Conservation (phyloP, 2,797 vertebrate genomes). For the Dendrocincla fuliginosa region DNA sequence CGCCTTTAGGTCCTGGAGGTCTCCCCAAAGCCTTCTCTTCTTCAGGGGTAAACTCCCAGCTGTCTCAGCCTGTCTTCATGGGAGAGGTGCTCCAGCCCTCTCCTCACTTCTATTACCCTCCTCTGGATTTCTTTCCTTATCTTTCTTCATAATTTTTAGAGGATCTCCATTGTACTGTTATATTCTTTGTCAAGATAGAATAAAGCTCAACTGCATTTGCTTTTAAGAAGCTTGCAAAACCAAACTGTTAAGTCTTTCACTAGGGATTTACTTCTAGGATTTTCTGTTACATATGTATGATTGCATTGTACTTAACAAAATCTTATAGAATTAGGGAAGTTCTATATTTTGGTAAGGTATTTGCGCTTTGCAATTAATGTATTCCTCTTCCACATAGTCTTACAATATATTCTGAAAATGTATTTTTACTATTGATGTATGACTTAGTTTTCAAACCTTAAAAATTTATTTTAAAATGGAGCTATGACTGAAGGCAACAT, state of each 20-base stretch:
- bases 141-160: neutral
- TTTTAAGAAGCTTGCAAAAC: neutral
- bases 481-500: neutral
- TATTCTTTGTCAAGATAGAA: neutral
- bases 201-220: neutral
- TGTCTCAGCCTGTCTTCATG: neutral
- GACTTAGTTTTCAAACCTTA: neutral
- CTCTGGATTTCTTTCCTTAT: neutral
- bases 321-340: neutral
- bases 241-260: neutral
- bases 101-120: no score
- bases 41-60: neutral
- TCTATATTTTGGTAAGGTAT: neutral
- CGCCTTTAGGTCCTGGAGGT: neutral
- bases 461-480: neutral
- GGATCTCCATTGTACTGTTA: neutral
- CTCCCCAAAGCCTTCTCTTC: neutral
- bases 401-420: neutral
- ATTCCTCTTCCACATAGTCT: neutral
- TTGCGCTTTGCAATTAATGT: accelerated
- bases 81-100: neutral
- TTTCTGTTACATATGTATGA: neutral
- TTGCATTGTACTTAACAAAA: neutral
- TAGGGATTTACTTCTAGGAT: neutral
- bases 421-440: neutral